Evolutionary conservation across 2,888 invertebrate genomes (phyloP).

Genomic region (Keiferia lycopersicella): DNA sequence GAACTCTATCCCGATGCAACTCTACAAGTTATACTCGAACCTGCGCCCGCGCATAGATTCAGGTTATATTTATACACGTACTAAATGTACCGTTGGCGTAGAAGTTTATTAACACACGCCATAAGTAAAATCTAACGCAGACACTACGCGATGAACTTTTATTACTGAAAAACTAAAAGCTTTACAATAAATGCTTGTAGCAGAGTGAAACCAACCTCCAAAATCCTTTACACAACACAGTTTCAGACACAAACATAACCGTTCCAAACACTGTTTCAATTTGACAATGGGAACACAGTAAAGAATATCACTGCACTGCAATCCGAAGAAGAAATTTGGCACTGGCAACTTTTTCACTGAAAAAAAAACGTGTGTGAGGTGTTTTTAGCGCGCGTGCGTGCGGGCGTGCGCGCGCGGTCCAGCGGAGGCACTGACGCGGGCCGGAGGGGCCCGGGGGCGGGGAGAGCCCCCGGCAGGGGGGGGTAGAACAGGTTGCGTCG

Average conservation of each 20-base stretch:
- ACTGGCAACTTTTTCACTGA: slow-evolving; percentile 39
- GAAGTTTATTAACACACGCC: slow-evolving; percentile 25
- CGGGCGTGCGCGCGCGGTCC: slow-evolving; percentile 54
- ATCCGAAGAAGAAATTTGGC: slow-evolving; percentile 58
- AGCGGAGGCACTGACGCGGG: slow-evolving; percentile 59
- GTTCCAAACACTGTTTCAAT: slow-evolving; percentile 43
- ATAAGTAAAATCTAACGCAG: slow-evolving; percentile 26
- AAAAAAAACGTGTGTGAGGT: slow-evolving; percentile 49
- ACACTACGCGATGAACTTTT: slow-evolving; percentile 14
- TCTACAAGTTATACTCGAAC: slow-evolving; percentile 9
- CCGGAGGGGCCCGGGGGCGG: slow-evolving; percentile 36
- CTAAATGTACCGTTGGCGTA: slow-evolving; percentile 29
- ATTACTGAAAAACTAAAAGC: neutral
- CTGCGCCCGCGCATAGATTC: slow-evolving; percentile 13
- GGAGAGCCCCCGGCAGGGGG: slow-evolving; percentile 35
- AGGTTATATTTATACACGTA: slow-evolving; percentile 25
- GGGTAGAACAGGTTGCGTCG: slow-evolving; percentile 72
- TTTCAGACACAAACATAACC: slow-evolving; percentile 61
- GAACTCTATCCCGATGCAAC: neutral
- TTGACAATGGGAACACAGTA: slow-evolving; percentile 32
- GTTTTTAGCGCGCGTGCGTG: slow-evolving; percentile 40
- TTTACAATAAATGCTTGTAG: neutral
- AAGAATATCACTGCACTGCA: slow-evolving; percentile 68
- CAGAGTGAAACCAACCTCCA: slow-evolving; percentile 61
- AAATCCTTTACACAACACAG: slow-evolving; percentile 65